Evolutionary conservation across 2,797 vertebrate genomes (phyloP), one percentile per base, ranked within the genome.

Genomic region (Sus cebifrons): DNA sequence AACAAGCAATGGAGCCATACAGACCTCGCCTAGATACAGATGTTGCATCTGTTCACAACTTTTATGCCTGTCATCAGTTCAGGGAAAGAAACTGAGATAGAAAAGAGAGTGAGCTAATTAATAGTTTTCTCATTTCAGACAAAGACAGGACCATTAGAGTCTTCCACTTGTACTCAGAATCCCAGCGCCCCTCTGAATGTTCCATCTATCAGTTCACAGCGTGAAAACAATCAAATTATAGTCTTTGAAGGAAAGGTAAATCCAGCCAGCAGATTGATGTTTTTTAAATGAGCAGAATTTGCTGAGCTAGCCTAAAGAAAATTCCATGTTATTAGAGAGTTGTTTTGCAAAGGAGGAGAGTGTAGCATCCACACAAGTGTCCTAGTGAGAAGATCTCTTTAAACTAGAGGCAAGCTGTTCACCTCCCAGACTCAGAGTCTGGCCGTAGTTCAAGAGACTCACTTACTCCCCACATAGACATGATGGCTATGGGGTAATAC

Each of bases 171-270:
- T 75, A 68, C n/a, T 93, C 93, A 78, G 94, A 97, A 85, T 65
- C 64, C 68, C 96, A 74, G 65, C 91, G 86, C 71, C 81, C 82
- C 74, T 95, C 71, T 23, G 71, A 95, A 91, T 88, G 81, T 16
- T 58, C 93, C 84, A 97, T 96, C 75, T 94, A 95, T 97, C 92
- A 97, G 65, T 75, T 89, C 95, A 94, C 97, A 96, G 96, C 93
- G 81, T 97, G 94, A 96, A 98, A 97, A 97, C 89, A 97, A 97
- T 94, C 94, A 97, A 95, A 97, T 96, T 96, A 98, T 29, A 91
- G 84, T 92, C 92, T 95, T 96, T 92, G 86, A 95, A 97, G 58
- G 27, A 79, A 96, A 85, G 92, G 89, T 92, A 96, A 96, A 96
- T 87, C 81, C 64, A 92, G 90, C 89, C 82, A 94, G 58, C 91